Percentiles rank a stretch among this genome's conserved stretches.
phyloP scores from a whole-genome alignment of 2,113 vertebrate species.

The Microcebus ravelobensis region DNA sequence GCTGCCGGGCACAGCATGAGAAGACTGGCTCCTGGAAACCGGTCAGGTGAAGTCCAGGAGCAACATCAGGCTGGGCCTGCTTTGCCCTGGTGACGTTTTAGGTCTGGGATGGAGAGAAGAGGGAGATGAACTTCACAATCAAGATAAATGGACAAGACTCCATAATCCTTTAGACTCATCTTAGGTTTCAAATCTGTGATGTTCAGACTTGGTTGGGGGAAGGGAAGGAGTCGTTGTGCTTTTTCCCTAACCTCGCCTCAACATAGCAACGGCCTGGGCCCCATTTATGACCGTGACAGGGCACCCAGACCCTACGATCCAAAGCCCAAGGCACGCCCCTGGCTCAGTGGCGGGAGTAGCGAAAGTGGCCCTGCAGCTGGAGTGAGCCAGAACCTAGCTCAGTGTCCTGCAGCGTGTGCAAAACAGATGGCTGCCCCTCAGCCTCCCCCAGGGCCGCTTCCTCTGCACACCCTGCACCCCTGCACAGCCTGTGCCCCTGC shows the following conservation, averaged over 20 bases:
- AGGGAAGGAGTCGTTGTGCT: not conserved
- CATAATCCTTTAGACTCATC: not conserved
- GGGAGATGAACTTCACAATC: no score
- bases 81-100: not conserved
- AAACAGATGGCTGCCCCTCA: not conserved
- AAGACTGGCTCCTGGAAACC: not conserved
- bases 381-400: constrained; percentile 25
- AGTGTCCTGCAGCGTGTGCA: not conserved
- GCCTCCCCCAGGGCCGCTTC: not conserved
- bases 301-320: not conserved
- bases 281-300: not conserved
- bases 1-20: not conserved
- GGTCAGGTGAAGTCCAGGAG: not conserved
- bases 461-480: not conserved
- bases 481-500: no score
- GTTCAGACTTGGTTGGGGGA: not conserved
- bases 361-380: not conserved
- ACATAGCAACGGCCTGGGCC: not conserved
- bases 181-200: not conserved
- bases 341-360: not conserved
- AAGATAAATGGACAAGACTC: not conserved
- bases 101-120: not conserved
- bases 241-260: not conserved
- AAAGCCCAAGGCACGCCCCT: not conserved
- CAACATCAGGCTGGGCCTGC: not conserved